Evolutionary conservation across 1,140 invertebrate species (phyloP).

Genomic region (Pseudomyrmex cubaensis): DNA sequence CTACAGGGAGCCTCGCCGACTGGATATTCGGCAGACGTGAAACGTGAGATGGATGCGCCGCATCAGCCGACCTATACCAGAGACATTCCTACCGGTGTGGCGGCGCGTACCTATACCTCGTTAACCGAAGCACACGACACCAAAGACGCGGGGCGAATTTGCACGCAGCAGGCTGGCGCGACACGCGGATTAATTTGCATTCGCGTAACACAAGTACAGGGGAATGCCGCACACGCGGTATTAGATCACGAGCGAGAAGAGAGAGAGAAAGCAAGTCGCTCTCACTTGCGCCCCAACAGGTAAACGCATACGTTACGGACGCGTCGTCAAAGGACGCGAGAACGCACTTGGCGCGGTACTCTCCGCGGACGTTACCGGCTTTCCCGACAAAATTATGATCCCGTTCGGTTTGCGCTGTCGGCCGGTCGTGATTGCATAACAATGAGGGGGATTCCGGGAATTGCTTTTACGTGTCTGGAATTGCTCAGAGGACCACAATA

Average conservation of each 20-base stretch:
- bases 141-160: constrained; percentile 41
- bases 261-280: too few species aligned
- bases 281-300: not conserved
- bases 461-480: constrained; percentile 84
- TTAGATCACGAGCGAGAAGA: not conserved
- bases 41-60: constrained; percentile 33
- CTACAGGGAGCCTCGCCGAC: not conserved
- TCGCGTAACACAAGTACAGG: not conserved
- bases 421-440: constrained; percentile 83
- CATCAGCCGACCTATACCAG: constrained; percentile 19
- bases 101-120: constrained; percentile 11
- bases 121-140: constrained; percentile 41
- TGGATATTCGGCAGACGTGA: constrained; percentile 24
- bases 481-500: constrained; percentile 78
- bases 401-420: constrained; percentile 72
- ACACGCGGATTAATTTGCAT: constrained; percentile 44
- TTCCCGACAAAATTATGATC: constrained; percentile 79
- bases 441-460: constrained; percentile 83
- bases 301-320: constrained; percentile 57
- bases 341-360: constrained; percentile 66
- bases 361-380: constrained; percentile 58
- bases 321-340: constrained; percentile 60
- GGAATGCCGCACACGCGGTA: not conserved
- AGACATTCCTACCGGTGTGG: constrained; percentile 14
- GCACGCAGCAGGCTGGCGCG: not conserved